Percentiles rank a stretch among this genome's conserved stretches.
Evolutionary conservation across 2,797 vertebrate genomes (phyloP).

Genomic region (Melanotaenia nigrans): DNA sequence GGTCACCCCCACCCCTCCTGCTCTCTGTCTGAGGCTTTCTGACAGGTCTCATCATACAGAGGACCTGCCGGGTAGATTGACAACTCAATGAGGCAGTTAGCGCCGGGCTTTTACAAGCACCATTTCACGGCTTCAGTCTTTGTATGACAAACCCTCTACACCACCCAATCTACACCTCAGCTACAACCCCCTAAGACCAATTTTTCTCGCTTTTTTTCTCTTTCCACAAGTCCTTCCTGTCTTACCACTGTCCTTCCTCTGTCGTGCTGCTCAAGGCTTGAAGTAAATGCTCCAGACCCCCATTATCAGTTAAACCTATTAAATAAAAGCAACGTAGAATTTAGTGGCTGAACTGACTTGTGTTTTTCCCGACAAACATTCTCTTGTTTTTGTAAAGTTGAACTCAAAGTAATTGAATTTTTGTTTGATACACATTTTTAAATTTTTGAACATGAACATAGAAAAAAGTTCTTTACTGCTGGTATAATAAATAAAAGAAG

Average conservation of each 20-base stretch:
- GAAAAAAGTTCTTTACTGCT: not conserved
- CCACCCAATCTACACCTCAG: conserved; percentile 12
- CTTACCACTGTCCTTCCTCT: conserved; percentile 13
- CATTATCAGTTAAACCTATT: not conserved
- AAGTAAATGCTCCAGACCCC: not conserved
- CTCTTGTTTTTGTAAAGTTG: not conserved
- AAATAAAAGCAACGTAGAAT: not conserved
- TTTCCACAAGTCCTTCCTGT: conserved; percentile 6
- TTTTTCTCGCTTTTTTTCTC: conserved; percentile 24
- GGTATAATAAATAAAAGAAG: not conserved
- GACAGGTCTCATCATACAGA: conserved; percentile 75
- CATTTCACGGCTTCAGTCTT: conserved; percentile 78
- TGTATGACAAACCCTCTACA: conserved; percentile 57
- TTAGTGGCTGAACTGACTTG: not conserved
- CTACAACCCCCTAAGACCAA: conserved; percentile 17
- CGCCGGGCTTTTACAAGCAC: conserved; percentile 72
- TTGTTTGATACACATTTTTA: not conserved
- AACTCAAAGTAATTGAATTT: not conserved
- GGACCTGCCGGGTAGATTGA: conserved; percentile 83
- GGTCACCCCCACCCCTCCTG: conserved; percentile 68
- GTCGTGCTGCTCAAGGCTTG: conserved; percentile 9
- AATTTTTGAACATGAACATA: not conserved
- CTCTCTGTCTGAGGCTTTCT: conserved; percentile 35
- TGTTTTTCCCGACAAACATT: not conserved
- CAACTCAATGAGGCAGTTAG: conserved; percentile 87